Percentiles rank a stretch among this genome's conserved stretches.
phyloP scores from a whole-genome alignment of 2,888 invertebrate species.

The Mythimna impura region DNA sequence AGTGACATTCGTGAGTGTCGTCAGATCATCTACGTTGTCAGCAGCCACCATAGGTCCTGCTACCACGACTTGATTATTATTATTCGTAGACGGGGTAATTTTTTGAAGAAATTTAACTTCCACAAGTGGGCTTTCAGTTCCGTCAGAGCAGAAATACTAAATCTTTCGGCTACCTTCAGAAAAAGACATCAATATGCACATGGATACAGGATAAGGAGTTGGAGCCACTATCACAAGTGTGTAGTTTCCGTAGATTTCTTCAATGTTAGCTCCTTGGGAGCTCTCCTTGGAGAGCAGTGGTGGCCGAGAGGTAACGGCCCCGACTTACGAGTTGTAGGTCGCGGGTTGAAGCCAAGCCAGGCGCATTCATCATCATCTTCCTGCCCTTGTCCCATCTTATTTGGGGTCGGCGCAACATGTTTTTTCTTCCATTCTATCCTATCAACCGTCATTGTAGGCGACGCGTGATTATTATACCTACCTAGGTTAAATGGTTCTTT shows the following conservation, averaged over 20 bases:
- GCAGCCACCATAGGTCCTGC: constrained; percentile 1
- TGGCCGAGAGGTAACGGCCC: no score
- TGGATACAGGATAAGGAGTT: no score
- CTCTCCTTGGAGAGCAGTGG: no score
- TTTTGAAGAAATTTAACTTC: constrained; percentile 1
- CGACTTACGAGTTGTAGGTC: no score
- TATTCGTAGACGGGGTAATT: not conserved
- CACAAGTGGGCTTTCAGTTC: constrained; percentile 18
- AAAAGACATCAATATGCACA: not conserved
- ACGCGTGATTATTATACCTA: no score
- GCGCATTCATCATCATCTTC: no score
- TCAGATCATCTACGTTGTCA: not conserved
- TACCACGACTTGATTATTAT: not conserved
- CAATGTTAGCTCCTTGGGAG: not conserved
- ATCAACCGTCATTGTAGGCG: no score
- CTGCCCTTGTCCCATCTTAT: no score
- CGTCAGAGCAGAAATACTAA: constrained; percentile 29
- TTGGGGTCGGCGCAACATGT: no score
- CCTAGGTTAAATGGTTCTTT: no score
- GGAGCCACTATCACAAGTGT: constrained; percentile 12
- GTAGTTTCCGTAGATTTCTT: constrained; percentile 27
- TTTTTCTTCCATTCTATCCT: no score
- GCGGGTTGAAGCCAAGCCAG: no score
- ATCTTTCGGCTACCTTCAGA: constrained; percentile 2
- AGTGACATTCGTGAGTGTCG: constrained; percentile 22